Conservation (phyloP, 2,888 invertebrate genomes). For the Atherix ibis region DNA sequence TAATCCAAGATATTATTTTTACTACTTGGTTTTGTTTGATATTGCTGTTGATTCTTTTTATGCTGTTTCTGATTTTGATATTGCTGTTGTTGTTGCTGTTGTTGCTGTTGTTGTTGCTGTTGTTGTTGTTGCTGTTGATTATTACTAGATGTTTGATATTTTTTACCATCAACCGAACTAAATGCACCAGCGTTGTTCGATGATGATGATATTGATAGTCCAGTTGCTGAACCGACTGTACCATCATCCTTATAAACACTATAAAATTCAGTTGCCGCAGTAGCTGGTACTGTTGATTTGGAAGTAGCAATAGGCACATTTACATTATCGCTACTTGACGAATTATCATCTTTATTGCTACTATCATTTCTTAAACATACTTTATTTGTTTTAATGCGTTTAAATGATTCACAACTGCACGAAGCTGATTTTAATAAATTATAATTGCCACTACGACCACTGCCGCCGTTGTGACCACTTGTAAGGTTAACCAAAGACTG, state of each 20-base stretch:
- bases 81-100: constrained; percentile 3
- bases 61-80: constrained; percentile 3
- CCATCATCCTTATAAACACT: constrained; percentile 10
- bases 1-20: constrained; percentile 14
- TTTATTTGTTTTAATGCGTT: constrained; percentile 16
- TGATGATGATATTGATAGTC: too few species aligned
- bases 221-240: constrained; percentile 8
- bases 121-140: not conserved
- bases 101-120: not conserved
- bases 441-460: constrained; percentile 13
- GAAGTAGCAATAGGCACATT: too few species aligned
- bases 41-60: constrained; percentile 3
- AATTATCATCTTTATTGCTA: constrained; percentile 8
- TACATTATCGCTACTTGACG: constrained; percentile 14
- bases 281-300: too few species aligned
- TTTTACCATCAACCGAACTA: too few species aligned
- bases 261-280: constrained; percentile 4
- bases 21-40: too few species aligned
- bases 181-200: too few species aligned
- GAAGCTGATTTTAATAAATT: constrained; percentile 22
- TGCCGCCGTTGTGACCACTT: constrained; percentile 22
- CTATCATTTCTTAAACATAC: constrained; percentile 14
- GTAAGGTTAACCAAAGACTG: constrained; percentile 32
- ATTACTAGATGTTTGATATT: too few species aligned
- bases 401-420: constrained; percentile 25